Percentiles rank a stretch among this genome's conserved stretches.
phyloP scores from a whole-genome alignment of 1,140 invertebrate genomes.

The Listronotus bonariensis region DNA sequence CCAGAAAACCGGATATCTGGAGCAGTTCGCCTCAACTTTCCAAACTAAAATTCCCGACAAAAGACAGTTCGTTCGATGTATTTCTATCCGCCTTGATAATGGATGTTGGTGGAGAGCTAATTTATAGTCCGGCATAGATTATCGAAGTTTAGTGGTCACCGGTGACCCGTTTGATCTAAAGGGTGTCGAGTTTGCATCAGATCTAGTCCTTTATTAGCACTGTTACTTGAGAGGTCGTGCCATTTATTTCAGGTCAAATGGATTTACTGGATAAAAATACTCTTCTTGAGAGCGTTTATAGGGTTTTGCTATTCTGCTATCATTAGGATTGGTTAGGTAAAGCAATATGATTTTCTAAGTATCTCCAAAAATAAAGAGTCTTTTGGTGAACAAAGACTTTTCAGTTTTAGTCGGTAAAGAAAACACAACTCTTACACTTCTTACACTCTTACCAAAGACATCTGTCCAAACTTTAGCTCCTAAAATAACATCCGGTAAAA shows the following conservation, averaged over 20 bases:
- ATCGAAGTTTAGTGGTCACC: slow-evolving; percentile 44
- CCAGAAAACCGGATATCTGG: background rate
- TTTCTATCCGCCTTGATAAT: slow-evolving; percentile 39
- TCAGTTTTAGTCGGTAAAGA: no score
- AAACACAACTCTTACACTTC: no score
- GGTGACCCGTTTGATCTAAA: slow-evolving; percentile 38
- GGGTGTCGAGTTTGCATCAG: slow-evolving; percentile 39
- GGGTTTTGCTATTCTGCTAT: no score
- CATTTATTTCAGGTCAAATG: background rate
- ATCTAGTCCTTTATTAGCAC: slow-evolving; percentile 42
- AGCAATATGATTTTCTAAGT: no score
- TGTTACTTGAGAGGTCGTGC: slow-evolving; percentile 4
- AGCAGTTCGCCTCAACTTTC: background rate
- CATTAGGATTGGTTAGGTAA: no score
- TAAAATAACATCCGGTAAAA: no score
- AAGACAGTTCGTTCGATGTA: slow-evolving; percentile 38
- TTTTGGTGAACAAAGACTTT: no score
- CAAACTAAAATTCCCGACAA: slow-evolving; percentile 38
- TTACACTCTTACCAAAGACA: no score
- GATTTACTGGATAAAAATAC: background rate
- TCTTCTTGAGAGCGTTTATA: no score
- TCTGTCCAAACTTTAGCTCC: no score
- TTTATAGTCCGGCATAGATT: slow-evolving; percentile 44
- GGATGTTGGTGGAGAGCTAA: slow-evolving; percentile 42
- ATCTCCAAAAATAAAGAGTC: no score